Evolutionary conservation across 1,140 invertebrate genomes (phyloP), one percentile per base, ranked within the genome.

Genomic region (Drosophila murphyi): DNA sequence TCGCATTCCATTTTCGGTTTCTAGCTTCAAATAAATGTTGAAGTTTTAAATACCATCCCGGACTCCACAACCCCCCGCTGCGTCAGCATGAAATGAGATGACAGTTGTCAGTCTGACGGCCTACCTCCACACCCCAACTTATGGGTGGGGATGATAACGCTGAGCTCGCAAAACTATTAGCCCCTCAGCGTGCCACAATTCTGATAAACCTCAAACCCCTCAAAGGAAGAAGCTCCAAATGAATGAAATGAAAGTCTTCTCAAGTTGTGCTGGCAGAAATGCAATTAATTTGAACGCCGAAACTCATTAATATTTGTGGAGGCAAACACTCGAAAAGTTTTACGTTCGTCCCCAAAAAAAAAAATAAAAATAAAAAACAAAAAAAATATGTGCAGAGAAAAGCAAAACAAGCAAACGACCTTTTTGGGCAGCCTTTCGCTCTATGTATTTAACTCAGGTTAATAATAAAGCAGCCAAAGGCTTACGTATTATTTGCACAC

Each of bases 261-360:
- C 72, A 71, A 82, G 69, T 89, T 89, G 31, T 61, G 60, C 52
- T 48, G 73, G 54, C 65, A 83, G 73, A 89, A 62, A 88, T 89
- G 83, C 83, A 88, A 88, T 88, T 88, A 88, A 88, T 88, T 89
- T 89, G 78, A 88, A 88, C 85, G 83, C 77, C 83, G 89, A 88
- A 88, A 88, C 83, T 88, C 83, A 88, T 88, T 88, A 89, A 88
- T 88, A 88, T 88, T 80, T 59, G 47, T 59, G 69, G 60, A 64
- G 54, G 56, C 50, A 65, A 61, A 76, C 54, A 65, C 69, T 70
- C 67, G 39, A 75, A 56, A 74, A 56, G 60, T 63, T 71, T 45
- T 47, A 47, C n/a, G 10, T 37, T 32, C 20, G 28, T 61, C 47
- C 48, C 45, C 28, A 61, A 56, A 54, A 34, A 55, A 43, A 35